Conservation (phyloP, 2,113 vertebrate species). For the Aldabrachelys gigantea region DNA sequence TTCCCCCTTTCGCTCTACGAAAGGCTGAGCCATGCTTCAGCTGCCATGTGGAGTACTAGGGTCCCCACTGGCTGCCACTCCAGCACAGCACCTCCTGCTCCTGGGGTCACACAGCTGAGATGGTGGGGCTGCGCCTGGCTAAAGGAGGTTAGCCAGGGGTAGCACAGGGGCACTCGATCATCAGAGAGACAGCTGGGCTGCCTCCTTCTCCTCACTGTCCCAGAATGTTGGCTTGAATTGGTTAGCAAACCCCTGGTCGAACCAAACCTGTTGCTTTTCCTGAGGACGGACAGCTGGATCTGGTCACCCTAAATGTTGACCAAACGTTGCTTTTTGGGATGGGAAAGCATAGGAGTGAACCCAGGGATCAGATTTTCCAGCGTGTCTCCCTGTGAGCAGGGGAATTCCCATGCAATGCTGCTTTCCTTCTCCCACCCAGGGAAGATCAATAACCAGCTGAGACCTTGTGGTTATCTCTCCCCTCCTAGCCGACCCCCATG, state of each 20-base stretch:
- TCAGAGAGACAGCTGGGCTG: neutral
- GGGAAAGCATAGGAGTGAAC: neutral
- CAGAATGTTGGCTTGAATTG: neutral
- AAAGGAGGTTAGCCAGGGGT: neutral
- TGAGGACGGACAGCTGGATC: neutral
- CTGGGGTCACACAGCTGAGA: too few species aligned
- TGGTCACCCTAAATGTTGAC: neutral
- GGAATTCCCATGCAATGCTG: neutral
- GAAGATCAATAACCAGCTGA: neutral
- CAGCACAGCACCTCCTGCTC: neutral
- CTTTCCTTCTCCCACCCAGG: neutral
- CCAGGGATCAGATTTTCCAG: neutral
- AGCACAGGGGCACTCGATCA: neutral
- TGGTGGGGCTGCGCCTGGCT: neutral
- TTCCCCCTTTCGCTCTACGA: neutral
- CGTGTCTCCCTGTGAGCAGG: neutral
- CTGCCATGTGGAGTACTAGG: neutral
- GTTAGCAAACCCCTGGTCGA: neutral
- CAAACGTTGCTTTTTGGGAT: neutral
- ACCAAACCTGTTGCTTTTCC: neutral
- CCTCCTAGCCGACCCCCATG: neutral
- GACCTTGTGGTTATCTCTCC: slow-evolving; percentile 38
- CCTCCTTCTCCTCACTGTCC: neutral
- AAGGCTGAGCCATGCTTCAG: neutral
- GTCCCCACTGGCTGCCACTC: too few species aligned